Evolutionary conservation across 2,113 vertebrate species (phyloP), one percentile per base, ranked within the genome.

Genomic region (Notechis scutatus): DNA sequence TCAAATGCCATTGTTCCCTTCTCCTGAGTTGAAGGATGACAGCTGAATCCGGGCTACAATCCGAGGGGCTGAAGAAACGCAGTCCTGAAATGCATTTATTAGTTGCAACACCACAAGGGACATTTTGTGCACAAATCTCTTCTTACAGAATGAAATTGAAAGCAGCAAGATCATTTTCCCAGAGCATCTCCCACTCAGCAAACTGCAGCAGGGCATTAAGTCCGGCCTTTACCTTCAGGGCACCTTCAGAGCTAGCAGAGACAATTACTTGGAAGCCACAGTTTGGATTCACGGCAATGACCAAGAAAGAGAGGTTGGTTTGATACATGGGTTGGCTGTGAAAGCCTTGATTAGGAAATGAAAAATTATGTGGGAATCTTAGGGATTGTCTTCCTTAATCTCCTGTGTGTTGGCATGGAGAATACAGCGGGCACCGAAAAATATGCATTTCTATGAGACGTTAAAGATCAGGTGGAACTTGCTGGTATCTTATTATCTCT

Each of bases 181-280:
- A 42, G 99, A 99, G 96, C 99, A 99, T 95, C 97, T 99, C 94
- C 98, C 99, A 12, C 97, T 99, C 45, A 99, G 99, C 96, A 99
- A 97, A 96, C 96, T 99, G 93, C 99, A 99, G 93, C 97, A 98
- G 87, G 99, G 99, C 56, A 98, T 99, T 95, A 99, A 99, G 97
- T 98, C 97, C 90, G 98, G 98, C 81, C 87, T 96, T 91, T 99
- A 98, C 90, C 96, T 99, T 69, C 99, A 99, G 97, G 99, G 99
- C 89, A 98, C 99, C 47, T 99, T 98, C 26, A 98, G 98, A 93
- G 98, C 99, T 93, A 99, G 97, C 96, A 98, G 98, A 92, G 99
- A 99, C 94, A 99, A 99, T 97, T 99, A 99, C 94, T 98, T 99
- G 96, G 99, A 99, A 97, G 99, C 98, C 81, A 99, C 98, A 1